phyloP scores from a whole-genome alignment of 2,113 vertebrate species.

The Paradisaea rubra region DNA sequence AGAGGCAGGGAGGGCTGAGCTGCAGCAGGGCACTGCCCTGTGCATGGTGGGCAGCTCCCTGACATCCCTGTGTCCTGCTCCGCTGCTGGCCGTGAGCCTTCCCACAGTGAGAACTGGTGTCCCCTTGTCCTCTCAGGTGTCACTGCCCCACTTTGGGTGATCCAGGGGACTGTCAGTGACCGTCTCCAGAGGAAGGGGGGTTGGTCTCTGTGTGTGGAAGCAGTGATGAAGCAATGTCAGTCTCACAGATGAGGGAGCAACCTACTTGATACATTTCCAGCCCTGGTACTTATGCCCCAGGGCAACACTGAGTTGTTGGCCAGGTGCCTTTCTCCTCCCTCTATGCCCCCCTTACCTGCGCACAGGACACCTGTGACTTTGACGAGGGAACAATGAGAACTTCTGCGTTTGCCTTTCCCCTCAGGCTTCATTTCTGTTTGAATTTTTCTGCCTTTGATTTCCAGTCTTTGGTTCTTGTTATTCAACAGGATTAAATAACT shows the following conservation, averaged over 20 bases:
- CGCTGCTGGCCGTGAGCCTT: neutral
- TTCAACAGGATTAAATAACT: neutral
- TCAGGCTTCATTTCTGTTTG: neutral
- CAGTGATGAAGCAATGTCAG: neutral
- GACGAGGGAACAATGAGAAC: neutral
- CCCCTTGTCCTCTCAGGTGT: neutral
- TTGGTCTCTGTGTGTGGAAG: fast-evolving
- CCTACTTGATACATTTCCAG: neutral
- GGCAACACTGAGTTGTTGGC: neutral
- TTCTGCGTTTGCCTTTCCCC: neutral
- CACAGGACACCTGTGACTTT: neutral
- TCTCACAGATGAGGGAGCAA: neutral
- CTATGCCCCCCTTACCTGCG: neutral
- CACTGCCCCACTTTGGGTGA: neutral
- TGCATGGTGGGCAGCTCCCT: neutral
- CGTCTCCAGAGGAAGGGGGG: neutral
- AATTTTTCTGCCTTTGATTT: neutral
- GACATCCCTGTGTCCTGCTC: fast-evolving
- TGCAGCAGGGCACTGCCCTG: neutral
- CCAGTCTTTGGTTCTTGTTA: neutral
- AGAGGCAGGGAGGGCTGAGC: fast-evolving
- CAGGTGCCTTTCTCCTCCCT: neutral
- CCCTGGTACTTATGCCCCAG: neutral
- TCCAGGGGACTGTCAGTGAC: neutral
- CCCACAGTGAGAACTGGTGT: fast-evolving